Evolutionary conservation across 1,140 invertebrate genomes (phyloP), one percentile per base, ranked within the genome.

Genomic region (Reticulitermes speratus): DNA sequence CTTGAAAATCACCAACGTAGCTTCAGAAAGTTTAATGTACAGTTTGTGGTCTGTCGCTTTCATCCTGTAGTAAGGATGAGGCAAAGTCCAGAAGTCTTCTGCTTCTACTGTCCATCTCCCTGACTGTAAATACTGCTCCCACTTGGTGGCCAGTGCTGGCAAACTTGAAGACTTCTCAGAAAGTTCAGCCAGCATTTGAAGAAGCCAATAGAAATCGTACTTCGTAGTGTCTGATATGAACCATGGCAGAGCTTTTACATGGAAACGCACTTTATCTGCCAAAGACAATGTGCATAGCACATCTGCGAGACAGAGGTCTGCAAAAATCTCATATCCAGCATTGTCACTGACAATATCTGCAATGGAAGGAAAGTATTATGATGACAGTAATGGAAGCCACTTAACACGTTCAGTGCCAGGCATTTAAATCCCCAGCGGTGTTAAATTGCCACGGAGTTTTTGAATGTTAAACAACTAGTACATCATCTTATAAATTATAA

Each of bases 161-260:
- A 86, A 44, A 82, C 85, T 81, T 75, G 59, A 30, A 84, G 86
- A 86, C 93, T 86, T 82, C 89, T 84, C 69, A 89, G 86, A 87
- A 91, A 88, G 5, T 89, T 9, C 48, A 44, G 25, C 30, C 75
- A 86, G 7, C 32, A 45, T 86, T 52, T 86, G 23, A 16, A 87
- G 23, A 48, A 44, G 93, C 95, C 95, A 98, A 88, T 93, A 88
- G 84, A 98, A 95, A 92, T 99, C 98, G 12, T 91, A 89, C 32
- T 88, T 88, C 14, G 94, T 97, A 2, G 96, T 95, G 91, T 99
- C 99, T 19, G 98, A 99, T 3, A 99, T 95, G 90, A 97, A 99
- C 99, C 99, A 99, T 0, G 98, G 98, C 88, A 97, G 95, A 19
- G 93, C 92, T 93, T 99, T 99, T 0, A 96, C 95, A 90, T 98